Base-by-base conservation (phyloP, 2,888 invertebrate genomes). In the Calameuta filiformis region DNA sequence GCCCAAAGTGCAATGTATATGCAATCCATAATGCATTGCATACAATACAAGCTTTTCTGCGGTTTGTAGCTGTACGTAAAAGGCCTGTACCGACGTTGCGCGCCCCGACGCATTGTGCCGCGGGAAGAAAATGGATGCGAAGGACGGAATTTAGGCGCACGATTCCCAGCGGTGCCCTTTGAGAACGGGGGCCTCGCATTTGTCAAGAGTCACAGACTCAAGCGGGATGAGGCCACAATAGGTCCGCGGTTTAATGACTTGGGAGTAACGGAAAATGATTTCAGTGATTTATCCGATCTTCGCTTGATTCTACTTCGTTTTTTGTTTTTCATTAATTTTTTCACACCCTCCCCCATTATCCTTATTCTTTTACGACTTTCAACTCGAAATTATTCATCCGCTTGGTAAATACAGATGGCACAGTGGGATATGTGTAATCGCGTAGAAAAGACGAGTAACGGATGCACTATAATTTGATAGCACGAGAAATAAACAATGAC, bases 131-230 rank as follows among this genome's bases (percentile, higher is more conserved):
- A 71, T 71, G 81, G 73, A 73, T 76, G 31, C 71, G 71, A 71
- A 30, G 71, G 71, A 71, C 77, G 79, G 81, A 80, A 80, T 82
- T 84, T 75, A 77, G 83, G 82, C 82, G 81, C 82, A 81, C 82
- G 80, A 30, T 74, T 74, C 74, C 74, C 35, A 74, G 34, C 37
- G 37, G 71, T 15, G 74, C 33, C 74, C 74, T 37, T 35, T 34
- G 74, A 74, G 74, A 23, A n/a, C 74, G 74, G 33, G 35, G 76
- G 75, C 78, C 35, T 73, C 35, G 73, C 78, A 78, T 78, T 78
- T 78, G 78, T 78, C 78, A 78, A 76, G 75, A 78, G 78, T 78
- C 78, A 75, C 75, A 68, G 75, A 76, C 71, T 71, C 31, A 31
- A 71, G 31, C 33, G 71, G 71, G 71, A 71, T 71, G 31, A 71